phyloP scores from a whole-genome alignment of 2,113 vertebrate species.

The Oenanthe oenanthe region DNA sequence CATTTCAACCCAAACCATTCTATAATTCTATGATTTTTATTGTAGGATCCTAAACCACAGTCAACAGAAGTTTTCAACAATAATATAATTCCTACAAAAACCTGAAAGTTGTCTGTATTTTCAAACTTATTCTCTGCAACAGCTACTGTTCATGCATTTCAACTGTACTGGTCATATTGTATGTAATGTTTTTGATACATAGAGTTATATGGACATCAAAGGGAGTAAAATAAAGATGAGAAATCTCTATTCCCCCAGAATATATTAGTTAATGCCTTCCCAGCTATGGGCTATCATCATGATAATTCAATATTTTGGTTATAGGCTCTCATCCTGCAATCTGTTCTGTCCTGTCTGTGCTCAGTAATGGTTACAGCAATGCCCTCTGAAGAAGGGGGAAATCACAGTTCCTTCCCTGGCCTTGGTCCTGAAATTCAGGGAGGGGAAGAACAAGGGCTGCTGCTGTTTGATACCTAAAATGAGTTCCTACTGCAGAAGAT shows the following conservation, averaged over 20 bases:
- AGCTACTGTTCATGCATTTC: neutral
- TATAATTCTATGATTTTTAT: neutral
- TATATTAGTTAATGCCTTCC: neutral
- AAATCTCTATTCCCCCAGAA: neutral
- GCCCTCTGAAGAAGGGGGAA: neutral
- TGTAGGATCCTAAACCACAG: neutral
- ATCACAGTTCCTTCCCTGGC: neutral
- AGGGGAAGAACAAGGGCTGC: fast-evolving
- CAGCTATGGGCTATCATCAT: neutral
- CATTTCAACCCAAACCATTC: neutral
- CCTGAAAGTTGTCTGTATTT: neutral
- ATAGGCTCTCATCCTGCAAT: neutral
- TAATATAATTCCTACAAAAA: neutral
- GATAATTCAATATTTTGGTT: neutral
- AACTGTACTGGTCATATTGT: neutral
- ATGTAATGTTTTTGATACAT: neutral
- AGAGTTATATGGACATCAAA: neutral
- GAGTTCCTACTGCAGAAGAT: neutral
- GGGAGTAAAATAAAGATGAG: neutral
- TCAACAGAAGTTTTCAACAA: neutral
- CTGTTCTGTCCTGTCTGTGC: neutral
- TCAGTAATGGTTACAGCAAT: neutral
- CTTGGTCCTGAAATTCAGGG: neutral
- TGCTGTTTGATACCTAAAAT: neutral
- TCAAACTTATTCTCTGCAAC: neutral